Conservation (phyloP, 1,140 invertebrate genomes). For the Zaprionus nigranus region DNA sequence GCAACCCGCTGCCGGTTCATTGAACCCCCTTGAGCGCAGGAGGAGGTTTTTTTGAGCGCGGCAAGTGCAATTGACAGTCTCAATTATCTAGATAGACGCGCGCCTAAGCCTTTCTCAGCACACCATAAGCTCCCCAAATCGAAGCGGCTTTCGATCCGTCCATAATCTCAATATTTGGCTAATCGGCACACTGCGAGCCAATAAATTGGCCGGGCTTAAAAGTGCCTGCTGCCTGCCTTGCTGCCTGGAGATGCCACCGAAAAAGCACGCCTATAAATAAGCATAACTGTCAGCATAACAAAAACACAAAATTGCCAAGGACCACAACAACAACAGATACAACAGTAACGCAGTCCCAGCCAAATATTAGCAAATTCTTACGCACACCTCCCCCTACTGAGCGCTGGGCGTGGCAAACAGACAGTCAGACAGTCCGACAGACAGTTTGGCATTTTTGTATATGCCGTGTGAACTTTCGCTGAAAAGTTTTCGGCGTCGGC, state of each 20-base stretch:
- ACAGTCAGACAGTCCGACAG: conserved; percentile 13
- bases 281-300: conserved; percentile 74
- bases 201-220: conserved; percentile 75
- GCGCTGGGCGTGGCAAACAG: conserved; percentile 26
- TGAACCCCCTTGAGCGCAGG: conserved; percentile 17
- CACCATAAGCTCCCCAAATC: conserved; percentile 55
- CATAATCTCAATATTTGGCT: conserved; percentile 74
- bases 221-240: conserved; percentile 33
- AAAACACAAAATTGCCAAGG: conserved; percentile 43
- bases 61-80: conserved; percentile 46
- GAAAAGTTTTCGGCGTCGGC: conserved; percentile 33
- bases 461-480: conserved; percentile 39
- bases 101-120: conserved; percentile 48
- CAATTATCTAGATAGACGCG: conserved; percentile 48
- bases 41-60: background rate
- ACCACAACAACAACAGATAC: conserved; percentile 14
- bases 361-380: conserved; percentile 52
- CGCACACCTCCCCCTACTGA: background rate
- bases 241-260: conserved; percentile 40
- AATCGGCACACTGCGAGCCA: conserved; percentile 75
- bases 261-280: conserved; percentile 70
- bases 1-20: conserved; percentile 36
- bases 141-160: conserved; percentile 55
- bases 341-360: conserved; percentile 36
- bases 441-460: conserved; percentile 50